Base-by-base conservation (phyloP, 2,888 invertebrate genomes). In the Apodemia hepburni region DNA sequence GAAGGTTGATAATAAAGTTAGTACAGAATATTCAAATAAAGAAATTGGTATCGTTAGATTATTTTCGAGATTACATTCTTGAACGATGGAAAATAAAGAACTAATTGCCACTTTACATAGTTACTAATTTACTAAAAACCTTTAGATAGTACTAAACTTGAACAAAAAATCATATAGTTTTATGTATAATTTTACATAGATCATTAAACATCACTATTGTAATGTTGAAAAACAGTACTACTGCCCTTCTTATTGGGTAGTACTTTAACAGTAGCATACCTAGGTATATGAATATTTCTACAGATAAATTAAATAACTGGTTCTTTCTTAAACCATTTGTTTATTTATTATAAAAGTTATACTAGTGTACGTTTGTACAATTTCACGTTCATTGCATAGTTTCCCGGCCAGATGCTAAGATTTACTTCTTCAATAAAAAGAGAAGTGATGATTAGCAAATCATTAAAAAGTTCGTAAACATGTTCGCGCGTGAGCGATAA, bases 401-500 rank as follows among this genome's bases (percentile, higher is more conserved):
- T 57, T 51, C 51, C 22, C 29, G n/a, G 29, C 54, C 64, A 61
- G 58, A 47, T 49, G 58, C 33, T 45, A 47, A 58, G 58, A 62
- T 47, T 57, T 47, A 57, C 57, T n/a, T 57, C 57, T 7, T 29
- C 57, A 57, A 57, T 57, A 57, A 60, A 65, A 71, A 60, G 67
- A 69, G 68, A 70, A 71, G 61, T 68, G 74, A 79, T 83, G 80
- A 81, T 85, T 85, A 87, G 80, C 82, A 67, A 73, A 76, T 79
- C 80, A 81, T 84, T 81, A 83, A 83, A 78, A 71, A 66, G 74
- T 73, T 75, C 74, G 76, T 82, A 81, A 82, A 81, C 79, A 76
- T 70, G 75, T 70, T 69, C 73, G 77, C 79, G 82, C 77, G 76
- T 78, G 76, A 78, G 78, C 75, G 75, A 77, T 81, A 80, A 82